These are phyloP conservation scores for Coreius guichenoti DNA, from an alignment of 2,797 vertebrate species.

Conservation along the genomic window DNA sequence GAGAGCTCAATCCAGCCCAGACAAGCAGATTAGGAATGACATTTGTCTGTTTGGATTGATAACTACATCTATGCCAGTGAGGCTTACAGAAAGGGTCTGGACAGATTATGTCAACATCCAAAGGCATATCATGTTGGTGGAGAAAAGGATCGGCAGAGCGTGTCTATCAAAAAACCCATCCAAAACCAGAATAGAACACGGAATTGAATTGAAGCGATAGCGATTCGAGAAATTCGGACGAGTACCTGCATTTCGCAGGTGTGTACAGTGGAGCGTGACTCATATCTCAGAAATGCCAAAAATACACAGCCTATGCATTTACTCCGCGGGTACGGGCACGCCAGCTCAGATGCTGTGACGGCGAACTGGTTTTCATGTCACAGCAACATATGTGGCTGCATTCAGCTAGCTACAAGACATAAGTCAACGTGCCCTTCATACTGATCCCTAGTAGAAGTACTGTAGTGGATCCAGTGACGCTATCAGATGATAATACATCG, in stretches of 20 bases:
- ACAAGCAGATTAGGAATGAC: slow-evolving; percentile 71
- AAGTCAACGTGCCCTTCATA: not conserved
- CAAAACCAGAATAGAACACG: slow-evolving; percentile 1
- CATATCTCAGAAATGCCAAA: slow-evolving; percentile 36
- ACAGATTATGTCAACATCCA: slow-evolving; percentile 63
- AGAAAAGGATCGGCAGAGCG: slow-evolving; percentile 3
- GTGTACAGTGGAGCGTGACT: slow-evolving; percentile 9
- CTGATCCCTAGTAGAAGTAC: not conserved
- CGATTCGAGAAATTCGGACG: not conserved
- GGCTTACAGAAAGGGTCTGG: slow-evolving; percentile 61
- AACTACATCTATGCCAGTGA: slow-evolving; percentile 65
- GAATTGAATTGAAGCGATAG: slow-evolving; percentile 21
- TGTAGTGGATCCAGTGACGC: not conserved
- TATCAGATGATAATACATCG: not conserved
- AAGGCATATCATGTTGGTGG: slow-evolving; percentile 58
- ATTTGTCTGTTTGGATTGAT: slow-evolving; percentile 74
- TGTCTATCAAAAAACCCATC: slow-evolving; percentile 44
- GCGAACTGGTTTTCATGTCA: not conserved
- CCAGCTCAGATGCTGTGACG: slow-evolving; percentile 8
- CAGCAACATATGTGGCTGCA: slow-evolving; percentile 6
- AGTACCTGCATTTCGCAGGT: slow-evolving; percentile 16
- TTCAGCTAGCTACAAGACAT: not conserved
- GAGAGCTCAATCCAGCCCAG: slow-evolving; percentile 60
- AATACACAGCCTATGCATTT: slow-evolving; percentile 30
- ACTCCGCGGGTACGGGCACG: not conserved